phyloP scores from a whole-genome alignment of 1,140 invertebrate species.

The Bacillus rossius region DNA sequence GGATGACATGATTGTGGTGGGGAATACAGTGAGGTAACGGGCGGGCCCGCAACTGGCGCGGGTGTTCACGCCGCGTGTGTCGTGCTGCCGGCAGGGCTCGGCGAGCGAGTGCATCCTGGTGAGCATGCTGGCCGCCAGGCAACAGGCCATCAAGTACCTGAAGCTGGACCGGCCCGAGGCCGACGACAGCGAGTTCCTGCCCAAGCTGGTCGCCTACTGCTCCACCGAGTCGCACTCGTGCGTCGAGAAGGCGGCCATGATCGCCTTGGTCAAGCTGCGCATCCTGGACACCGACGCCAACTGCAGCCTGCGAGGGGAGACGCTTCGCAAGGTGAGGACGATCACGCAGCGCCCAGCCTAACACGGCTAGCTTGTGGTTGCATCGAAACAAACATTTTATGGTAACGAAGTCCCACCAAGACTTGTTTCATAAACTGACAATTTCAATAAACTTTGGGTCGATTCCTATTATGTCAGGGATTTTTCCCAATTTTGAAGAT shows the following conservation, averaged over 20 bases:
- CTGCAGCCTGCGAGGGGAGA: conserved; percentile 67
- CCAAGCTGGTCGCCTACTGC: conserved; percentile 78
- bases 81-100: conserved; percentile 60
- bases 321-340: conserved; percentile 46
- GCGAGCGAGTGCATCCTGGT: conserved; percentile 87
- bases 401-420: too few species aligned
- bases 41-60: too few species aligned
- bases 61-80: too few species aligned
- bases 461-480: too few species aligned
- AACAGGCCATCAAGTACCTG: conserved; percentile 64
- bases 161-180: conserved; percentile 51
- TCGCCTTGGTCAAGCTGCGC: conserved; percentile 79
- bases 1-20: too few species aligned
- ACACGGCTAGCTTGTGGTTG: too few species aligned
- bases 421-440: too few species aligned
- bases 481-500: too few species aligned
- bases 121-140: conserved; percentile 71
- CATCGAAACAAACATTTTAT: too few species aligned
- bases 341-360: too few species aligned
- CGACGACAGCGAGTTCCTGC: conserved; percentile 69
- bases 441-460: too few species aligned
- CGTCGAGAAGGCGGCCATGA: conserved; percentile 92
- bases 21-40: too few species aligned
- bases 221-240: conserved; percentile 85
- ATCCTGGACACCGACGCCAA: conserved; percentile 84